These are phyloP conservation scores for Papilio demoleus DNA, from an alignment of 2,888 invertebrate genomes.

Conservation along the genomic window DNA sequence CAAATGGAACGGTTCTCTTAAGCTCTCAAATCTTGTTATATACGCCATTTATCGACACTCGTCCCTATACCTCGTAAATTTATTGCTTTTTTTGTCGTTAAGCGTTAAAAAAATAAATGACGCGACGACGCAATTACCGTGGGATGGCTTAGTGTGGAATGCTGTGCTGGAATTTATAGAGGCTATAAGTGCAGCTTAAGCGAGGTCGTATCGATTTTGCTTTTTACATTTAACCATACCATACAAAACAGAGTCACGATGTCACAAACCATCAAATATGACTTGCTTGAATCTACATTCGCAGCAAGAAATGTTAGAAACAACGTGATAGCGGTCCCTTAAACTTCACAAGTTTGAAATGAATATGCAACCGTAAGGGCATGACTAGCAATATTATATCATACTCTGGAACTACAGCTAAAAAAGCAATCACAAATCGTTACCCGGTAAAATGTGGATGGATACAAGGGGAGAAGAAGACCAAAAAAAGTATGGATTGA, in stretches of 20 bases:
- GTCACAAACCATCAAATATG: not conserved
- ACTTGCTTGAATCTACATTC: not conserved
- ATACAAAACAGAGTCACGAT: not conserved
- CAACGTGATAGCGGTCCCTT: not conserved
- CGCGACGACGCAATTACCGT: constrained; percentile 15
- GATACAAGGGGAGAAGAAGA: too few species aligned
- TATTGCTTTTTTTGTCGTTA: constrained; percentile 30
- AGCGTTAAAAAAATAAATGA: constrained; percentile 1
- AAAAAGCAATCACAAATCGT: too few species aligned
- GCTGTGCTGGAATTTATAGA: constrained; percentile 15
- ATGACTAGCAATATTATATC: too few species aligned
- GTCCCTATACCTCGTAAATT: constrained; percentile 22
- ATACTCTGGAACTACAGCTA: too few species aligned
- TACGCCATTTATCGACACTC: constrained; percentile 46
- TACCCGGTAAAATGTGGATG: too few species aligned
- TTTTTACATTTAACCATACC: constrained; percentile 12
- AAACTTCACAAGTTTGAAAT: not conserved
- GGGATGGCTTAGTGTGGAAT: constrained; percentile 1
- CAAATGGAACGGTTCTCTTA: constrained; percentile 56
- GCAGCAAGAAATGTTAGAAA: not conserved
- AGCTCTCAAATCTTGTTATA: constrained; percentile 59
- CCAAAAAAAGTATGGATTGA: too few species aligned
- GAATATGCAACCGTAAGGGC: too few species aligned
- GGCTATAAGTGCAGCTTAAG: constrained; percentile 20
- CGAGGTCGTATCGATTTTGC: constrained; percentile 11